These are phyloP conservation scores for Patiria pectinifera DNA, from an alignment of 53 echinoderm and acorn worm genomes.

Conservation along the genomic window DNA sequence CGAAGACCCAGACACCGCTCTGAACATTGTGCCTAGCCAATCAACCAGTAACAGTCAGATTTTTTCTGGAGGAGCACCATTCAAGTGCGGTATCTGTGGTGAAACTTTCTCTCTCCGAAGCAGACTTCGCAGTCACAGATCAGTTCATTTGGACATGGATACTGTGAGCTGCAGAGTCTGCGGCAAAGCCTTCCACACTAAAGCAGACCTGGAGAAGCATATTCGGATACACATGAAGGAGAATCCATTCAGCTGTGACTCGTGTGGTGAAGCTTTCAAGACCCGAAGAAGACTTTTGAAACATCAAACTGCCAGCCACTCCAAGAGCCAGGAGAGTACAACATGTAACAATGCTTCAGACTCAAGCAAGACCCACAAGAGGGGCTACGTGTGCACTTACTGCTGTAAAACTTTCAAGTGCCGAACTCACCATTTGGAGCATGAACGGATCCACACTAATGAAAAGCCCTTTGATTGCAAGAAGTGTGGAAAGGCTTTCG, in stretches of 20 bases:
- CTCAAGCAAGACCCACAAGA: not conserved
- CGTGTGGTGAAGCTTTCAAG: conserved; percentile 10
- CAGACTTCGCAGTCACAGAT: conserved; percentile 6
- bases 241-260: conserved; percentile 25
- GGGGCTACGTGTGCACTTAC: not conserved
- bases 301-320: conserved; percentile 3
- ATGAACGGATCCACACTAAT: conserved; percentile 45
- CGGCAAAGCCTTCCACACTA: conserved; percentile 14
- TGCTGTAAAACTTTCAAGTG: conserved; percentile 22
- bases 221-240: not conserved
- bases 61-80: not conserved
- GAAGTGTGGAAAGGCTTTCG: conserved; percentile 39
- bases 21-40: too few relatives aligned
- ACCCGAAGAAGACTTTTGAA: conserved; percentile 13
- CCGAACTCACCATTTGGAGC: conserved; percentile 11
- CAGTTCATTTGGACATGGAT: conserved; percentile 4
- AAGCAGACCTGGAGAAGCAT: not conserved
- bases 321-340: not conserved
- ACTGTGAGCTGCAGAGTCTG: not conserved
- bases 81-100: conserved; percentile 37
- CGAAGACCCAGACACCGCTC: not conserved
- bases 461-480: conserved; percentile 52
- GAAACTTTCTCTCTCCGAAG: conserved; percentile 5
- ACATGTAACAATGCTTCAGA: not conserved
- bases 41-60: not conserved